A percentile compares a stretch with the other conserved stretches of the same genome.
These are phyloP conservation scores for Sphinx pinastri DNA, from an alignment of 2,888 invertebrate genomes.

Conservation along the genomic window DNA sequence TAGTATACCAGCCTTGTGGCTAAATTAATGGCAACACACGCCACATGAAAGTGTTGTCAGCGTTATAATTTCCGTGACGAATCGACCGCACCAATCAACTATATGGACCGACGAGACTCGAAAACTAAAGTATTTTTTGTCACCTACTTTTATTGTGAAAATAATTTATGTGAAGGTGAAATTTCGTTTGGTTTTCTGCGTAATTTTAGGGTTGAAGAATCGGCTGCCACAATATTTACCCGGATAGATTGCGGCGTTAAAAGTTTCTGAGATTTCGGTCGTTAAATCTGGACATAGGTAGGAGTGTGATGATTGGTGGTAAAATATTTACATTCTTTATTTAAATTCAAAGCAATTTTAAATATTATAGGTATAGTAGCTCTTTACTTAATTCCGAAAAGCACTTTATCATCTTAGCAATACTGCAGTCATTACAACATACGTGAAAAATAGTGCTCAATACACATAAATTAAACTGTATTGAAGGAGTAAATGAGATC, in stretches of 20 bases:
- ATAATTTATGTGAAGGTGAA: neutral
- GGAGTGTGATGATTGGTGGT: too few relatives aligned
- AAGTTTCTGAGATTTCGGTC: too few relatives aligned
- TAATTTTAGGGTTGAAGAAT: neutral
- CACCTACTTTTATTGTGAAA: slow-evolving; percentile 13
- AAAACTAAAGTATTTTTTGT: slow-evolving; percentile 18
- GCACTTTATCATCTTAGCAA: neutral
- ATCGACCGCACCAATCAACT: slow-evolving; percentile 31
- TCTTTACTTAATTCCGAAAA: too few relatives aligned
- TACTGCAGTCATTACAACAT: neutral
- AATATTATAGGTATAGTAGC: too few relatives aligned
- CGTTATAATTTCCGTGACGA: slow-evolving; percentile 39
- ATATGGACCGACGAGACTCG: slow-evolving; percentile 26
- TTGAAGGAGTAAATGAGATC: slow-evolving; percentile 24
- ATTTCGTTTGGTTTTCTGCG: neutral
- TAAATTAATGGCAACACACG: slow-evolving; percentile 50
- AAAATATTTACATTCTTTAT: too few relatives aligned
- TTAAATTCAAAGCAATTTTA: too few relatives aligned
- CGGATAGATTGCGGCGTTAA: too few relatives aligned
- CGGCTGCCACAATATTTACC: too few relatives aligned
- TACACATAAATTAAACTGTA: slow-evolving; percentile 20
- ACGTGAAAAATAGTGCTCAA: slow-evolving; percentile 11
- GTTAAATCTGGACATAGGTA: too few relatives aligned
- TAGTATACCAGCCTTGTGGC: slow-evolving; percentile 33
- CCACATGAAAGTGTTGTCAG: slow-evolving; percentile 44